These are phyloP conservation scores for Oncorhynchus keta DNA, from an alignment of 2,113 vertebrate species.

Conservation along the genomic window DNA sequence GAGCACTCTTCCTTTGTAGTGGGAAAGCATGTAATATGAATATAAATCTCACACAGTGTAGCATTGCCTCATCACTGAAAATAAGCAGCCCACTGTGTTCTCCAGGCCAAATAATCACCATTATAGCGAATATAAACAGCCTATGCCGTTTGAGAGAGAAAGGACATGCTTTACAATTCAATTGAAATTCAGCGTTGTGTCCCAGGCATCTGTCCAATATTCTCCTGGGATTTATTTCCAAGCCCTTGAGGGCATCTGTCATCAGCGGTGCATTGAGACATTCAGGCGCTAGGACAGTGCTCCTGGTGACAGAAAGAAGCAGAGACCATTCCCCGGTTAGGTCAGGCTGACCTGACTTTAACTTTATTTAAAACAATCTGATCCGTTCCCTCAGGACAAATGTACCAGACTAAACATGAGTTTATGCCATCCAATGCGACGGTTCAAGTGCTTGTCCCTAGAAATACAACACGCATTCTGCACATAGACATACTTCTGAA, in stretches of 20 bases:
- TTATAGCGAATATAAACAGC: neutral
- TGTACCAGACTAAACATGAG: neutral
- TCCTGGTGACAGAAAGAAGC: neutral
- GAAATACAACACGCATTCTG: neutral
- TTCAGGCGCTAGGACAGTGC: slow-evolving; percentile 25
- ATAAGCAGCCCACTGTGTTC: slow-evolving; percentile 20
- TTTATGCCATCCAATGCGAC: neutral
- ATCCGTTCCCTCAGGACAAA: neutral
- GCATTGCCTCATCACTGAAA: slow-evolving; percentile 4
- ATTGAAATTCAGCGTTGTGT: slow-evolving; percentile 38
- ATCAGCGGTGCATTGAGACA: slow-evolving; percentile 12
- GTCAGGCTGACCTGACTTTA: neutral
- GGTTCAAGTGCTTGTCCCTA: neutral
- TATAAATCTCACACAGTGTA: slow-evolving; percentile 11
- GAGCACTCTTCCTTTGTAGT: slow-evolving; percentile 29
- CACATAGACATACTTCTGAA: neutral
- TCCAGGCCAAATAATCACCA: slow-evolving; percentile 7
- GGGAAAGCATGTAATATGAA: slow-evolving; percentile 12
- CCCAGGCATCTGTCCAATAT: slow-evolving; percentile 17
- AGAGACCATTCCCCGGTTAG: neutral
- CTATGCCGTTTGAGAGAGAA: neutral
- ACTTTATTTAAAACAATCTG: neutral
- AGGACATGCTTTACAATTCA: slow-evolving; percentile 21
- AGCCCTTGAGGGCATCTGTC: slow-evolving; percentile 35
- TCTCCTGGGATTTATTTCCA: slow-evolving; percentile 34